Evolutionary conservation across 2,888 invertebrate genomes (phyloP).

Genomic region (Amiota communis): DNA sequence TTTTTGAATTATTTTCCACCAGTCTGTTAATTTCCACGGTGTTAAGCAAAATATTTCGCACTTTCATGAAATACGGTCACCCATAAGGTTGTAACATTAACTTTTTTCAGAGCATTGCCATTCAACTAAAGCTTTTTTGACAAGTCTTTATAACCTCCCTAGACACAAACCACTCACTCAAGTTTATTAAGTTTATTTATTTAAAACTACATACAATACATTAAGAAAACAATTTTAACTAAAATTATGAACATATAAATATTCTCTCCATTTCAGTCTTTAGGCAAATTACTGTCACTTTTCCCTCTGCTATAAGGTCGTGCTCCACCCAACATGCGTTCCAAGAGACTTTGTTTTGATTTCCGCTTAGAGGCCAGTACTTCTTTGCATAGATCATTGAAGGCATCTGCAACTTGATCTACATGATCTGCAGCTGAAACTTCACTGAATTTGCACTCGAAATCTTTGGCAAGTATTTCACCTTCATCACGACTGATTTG

Average conservation of each 20-base stretch:
- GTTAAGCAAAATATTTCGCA: too few relatives aligned
- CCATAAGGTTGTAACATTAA: too few relatives aligned
- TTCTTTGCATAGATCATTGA: conserved; percentile 88
- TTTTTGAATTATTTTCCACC: too few relatives aligned
- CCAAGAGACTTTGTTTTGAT: conserved; percentile 88
- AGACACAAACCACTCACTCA: too few relatives aligned
- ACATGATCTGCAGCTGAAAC: conserved; percentile 92
- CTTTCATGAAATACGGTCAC: too few relatives aligned
- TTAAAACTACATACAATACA: conserved; percentile 24
- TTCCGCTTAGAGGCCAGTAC: conserved; percentile 85
- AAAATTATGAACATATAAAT: conserved; percentile 6
- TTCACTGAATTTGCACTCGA: conserved; percentile 90
- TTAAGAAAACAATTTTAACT: conserved; percentile 16
- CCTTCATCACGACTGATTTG: conserved; percentile 92
- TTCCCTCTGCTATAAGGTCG: conserved; percentile 87
- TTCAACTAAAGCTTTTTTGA: too few relatives aligned
- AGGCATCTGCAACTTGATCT: conserved; percentile 87
- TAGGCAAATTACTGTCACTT: conserved; percentile 90
- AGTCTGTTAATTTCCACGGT: too few relatives aligned
- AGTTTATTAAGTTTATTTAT: not conserved
- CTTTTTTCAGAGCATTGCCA: too few relatives aligned
- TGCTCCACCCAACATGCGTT: conserved; percentile 87
- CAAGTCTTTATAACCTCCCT: too few relatives aligned
- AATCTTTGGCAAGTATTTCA: conserved; percentile 89
- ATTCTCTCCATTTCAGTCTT: conserved; percentile 76